Base-by-base conservation (phyloP, 2,888 invertebrate species). In the Scaeva pyrastri region DNA sequence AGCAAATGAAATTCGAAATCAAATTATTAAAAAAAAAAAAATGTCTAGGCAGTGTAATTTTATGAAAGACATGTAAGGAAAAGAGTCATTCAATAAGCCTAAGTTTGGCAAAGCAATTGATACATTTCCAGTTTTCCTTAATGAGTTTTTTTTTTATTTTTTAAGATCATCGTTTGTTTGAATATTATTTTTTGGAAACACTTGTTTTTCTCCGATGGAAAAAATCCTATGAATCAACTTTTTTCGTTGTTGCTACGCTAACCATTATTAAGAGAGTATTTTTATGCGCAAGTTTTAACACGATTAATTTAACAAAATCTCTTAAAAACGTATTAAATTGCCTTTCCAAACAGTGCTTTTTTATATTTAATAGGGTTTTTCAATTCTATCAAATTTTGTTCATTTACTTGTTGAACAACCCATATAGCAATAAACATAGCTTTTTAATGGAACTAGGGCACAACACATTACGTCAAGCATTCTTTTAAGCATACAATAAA, bases 1-100 rank as follows among this genome's bases (percentile, higher is more conserved):
- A 4, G 26, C 21, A 74, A 74, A 82, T 87, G 55, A 68, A 73
- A 77, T 81, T 82, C 86, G 74, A 77, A 79, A 74, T 76, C 71
- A 74, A 58, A 43, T 55, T 31, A 43, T 2, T 6, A 6, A 8
- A 68, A 72, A 50, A 52, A 72, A 45, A 64, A 64, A 72, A 77
- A 75, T 77, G 58, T 81, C 72, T 62, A 76, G 81, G 81, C 81
- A 80, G 70, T 85, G 72, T 72, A 48, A 70, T 48, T 68, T 68
- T 66, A 72, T 80, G 75, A 80, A 72, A 76, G n/a, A 50, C 39
- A 85, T 80, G 80, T 81, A 14, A 52, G 23, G 5, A 52, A 3
- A 14, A 52, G 52, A 14, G 23, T 26, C 14, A 52, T 52, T 52
- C 23, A 26, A 52, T 52, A 52, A 23, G 23, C 50, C 10, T 7